Evolutionary conservation across 2,113 vertebrate species (phyloP), one percentile per base, ranked within the genome.

Genomic region (Buteo buteo): DNA sequence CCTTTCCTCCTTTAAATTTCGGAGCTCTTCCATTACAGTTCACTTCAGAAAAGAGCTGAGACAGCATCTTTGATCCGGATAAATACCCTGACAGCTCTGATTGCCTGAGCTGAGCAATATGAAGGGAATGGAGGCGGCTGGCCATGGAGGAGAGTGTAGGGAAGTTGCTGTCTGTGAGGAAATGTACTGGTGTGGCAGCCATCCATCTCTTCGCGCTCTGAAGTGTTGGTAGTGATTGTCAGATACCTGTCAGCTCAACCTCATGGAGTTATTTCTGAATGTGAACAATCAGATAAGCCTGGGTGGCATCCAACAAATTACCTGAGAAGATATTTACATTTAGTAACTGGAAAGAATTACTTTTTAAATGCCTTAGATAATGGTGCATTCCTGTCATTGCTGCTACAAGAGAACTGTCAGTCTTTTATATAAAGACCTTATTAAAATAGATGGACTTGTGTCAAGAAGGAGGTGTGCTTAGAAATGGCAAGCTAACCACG

Each of bases 41-140:
- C 8, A n/a, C 25, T 64, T 82, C 7, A 47, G 24, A 6, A 22
- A 67, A 86, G 29, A 52, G 17, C 52, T 71, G 82, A 64, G 74
- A 8, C 11, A 38, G 8, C 16, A 9, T 22, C 62, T 77, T 64
- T 28, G 61, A 50, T 77, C 15, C 62, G 50, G 71, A 3, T 54
- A 55, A 86, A 44, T 34, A 13, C 31, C 2, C 7, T 47, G 47
- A 22, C 29, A 52, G 2, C 18, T 87, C 4, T 7, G 24, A 11
- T 31, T 55, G 32, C 47, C 34, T 9, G n/a, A 45, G 47, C 24
- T 59, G 6, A 64, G 47, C 25, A 28, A 5, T 1, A 29, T 3
- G 7, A 61, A 74, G 69, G 40, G 18, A 55, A 44, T 0, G 1
- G 21, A 2, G 10, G 50, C 5, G n/a, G 45, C 40, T 49, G 47